These are phyloP conservation scores for Lordiphosa clarofinis DNA, from an alignment of 1,140 invertebrate genomes.

Conservation along the genomic window DNA sequence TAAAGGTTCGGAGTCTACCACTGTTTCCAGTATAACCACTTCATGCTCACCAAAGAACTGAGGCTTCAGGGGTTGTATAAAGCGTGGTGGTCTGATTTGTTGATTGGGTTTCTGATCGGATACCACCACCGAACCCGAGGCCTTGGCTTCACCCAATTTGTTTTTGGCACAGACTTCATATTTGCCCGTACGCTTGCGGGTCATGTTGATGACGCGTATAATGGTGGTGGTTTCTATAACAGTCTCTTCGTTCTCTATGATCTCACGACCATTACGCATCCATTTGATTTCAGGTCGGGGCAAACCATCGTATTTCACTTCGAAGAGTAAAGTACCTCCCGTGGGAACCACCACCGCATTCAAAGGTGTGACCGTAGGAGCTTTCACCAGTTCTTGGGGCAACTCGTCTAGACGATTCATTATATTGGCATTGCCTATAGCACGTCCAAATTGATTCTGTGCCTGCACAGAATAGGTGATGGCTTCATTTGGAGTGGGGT, in stretches of 20 bases:
- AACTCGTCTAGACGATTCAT: conserved; percentile 79
- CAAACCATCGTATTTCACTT: conserved; percentile 86
- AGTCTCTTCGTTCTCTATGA: conserved; percentile 85
- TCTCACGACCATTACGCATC: conserved; percentile 92
- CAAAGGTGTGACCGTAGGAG: conserved; percentile 86
- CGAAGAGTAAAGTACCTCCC: conserved; percentile 83
- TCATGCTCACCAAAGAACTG: conserved; percentile 87
- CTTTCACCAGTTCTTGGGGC: conserved; percentile 83
- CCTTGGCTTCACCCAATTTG: conserved; percentile 87
- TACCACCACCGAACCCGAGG: conserved; percentile 87
- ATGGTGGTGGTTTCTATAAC: conserved; percentile 84
- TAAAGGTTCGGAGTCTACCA: conserved; percentile 87
- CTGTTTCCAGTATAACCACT: conserved; percentile 88
- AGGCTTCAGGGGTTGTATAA: conserved; percentile 86
- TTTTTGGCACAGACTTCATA: conserved; percentile 91
- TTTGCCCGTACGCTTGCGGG: conserved; percentile 89
- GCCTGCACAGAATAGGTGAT: conserved; percentile 85
- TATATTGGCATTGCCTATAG: conserved; percentile 85
- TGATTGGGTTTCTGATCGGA: conserved; percentile 82
- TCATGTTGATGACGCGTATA: conserved; percentile 85
- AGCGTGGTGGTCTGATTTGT: conserved; percentile 86
- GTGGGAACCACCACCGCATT: conserved; percentile 84
- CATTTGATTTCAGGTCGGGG: conserved; percentile 89
- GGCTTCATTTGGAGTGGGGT: conserved; percentile 85
- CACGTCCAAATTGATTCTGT: conserved; percentile 86